Percentiles rank a stretch among this genome's conserved stretches.
Evolutionary conservation across 1,140 invertebrate genomes (phyloP).

Genomic region (Tetragnatha versicolor): DNA sequence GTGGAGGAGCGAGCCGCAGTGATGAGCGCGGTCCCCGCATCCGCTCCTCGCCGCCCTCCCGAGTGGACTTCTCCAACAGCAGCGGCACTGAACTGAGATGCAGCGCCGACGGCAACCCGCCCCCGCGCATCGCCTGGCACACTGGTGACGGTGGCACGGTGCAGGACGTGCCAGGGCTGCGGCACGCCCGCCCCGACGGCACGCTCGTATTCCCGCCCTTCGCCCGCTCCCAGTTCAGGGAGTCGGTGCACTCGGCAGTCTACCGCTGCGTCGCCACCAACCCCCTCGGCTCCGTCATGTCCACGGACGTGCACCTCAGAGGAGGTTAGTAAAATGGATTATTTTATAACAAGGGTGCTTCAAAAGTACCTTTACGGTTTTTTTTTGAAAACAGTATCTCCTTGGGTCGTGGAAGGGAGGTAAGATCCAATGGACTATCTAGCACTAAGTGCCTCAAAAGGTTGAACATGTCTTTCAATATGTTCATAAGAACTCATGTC

Average conservation of each 20-base stretch:
- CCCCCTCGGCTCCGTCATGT: constrained; percentile 86
- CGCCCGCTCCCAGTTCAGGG: constrained; percentile 63
- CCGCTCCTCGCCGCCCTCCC: constrained; percentile 88
- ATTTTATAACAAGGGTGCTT: no score
- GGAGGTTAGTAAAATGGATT: constrained; percentile 93
- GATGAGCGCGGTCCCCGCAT: constrained; percentile 78
- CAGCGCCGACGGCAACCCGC: constrained; percentile 85
- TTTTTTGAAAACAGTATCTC: no score
- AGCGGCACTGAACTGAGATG: constrained; percentile 92
- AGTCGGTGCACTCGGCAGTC: constrained; percentile 67
- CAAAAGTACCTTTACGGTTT: no score
- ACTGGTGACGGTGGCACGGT: constrained; percentile 70
- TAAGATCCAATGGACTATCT: no score
- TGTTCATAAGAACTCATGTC: no score
- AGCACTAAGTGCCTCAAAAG: no score
- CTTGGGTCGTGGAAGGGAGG: no score
- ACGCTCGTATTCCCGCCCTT: constrained; percentile 64
- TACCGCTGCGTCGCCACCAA: constrained; percentile 90
- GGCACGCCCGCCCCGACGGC: constrained; percentile 70
- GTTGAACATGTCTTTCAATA: no score
- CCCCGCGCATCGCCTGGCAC: constrained; percentile 85
- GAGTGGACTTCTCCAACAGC: constrained; percentile 92
- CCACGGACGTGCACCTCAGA: constrained; percentile 89
- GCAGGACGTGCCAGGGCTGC: constrained; percentile 72
- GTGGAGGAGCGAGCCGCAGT: constrained; percentile 10